Base-by-base conservation (phyloP, 2,888 invertebrate species). In the Cremastobaeus sp. region DNA sequence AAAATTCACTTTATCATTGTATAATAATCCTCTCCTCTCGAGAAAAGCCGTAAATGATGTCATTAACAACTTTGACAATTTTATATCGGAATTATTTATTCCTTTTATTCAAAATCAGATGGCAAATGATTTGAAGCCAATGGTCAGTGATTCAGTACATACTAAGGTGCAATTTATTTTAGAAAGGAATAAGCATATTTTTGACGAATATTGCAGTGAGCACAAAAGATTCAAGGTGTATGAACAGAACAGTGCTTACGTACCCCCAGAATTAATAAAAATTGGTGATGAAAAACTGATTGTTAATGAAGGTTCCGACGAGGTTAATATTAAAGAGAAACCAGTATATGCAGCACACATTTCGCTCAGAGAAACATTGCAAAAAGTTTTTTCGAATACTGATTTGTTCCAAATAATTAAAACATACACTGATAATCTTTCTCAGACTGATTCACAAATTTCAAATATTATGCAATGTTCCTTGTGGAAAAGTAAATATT, bases 271-370 rank as follows among this genome's bases (percentile, higher is more conserved):
- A 11, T 9, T 6, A 1, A 30, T 47, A 8, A 15, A 50, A 34
- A 50, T 50, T 9, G 34, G 34, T 2, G 34, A 50, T 20, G 20
- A 50, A 12, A 3, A 3, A 2, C 12, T 34, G 5, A 12, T 1
- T 12, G 34, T 20, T 1, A 50, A 5, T 20, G 4, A 20, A 20
- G 18, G 32, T 17, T 2, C 6, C 8, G 18, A 20, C 9, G 6
- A 43, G 11, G 21, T 20, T 12, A 12, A 32, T 6, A 12, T 74
- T 25, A 9, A 37, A 54, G 39, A 5, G 9, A 74, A 76, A 64
- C 6, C 11, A 6, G 41, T 71, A 28, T 74, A 71, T 21, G 74
- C 60, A 37, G 62, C 30, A 20, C 39, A 77, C 47, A 35, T 76
- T 47, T 37, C 73, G 0, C 20, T 77, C 1, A 25, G 9, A 48